Base-by-base conservation (phyloP, 1,140 invertebrate genomes). In the Platorchestia sp. region DNA sequence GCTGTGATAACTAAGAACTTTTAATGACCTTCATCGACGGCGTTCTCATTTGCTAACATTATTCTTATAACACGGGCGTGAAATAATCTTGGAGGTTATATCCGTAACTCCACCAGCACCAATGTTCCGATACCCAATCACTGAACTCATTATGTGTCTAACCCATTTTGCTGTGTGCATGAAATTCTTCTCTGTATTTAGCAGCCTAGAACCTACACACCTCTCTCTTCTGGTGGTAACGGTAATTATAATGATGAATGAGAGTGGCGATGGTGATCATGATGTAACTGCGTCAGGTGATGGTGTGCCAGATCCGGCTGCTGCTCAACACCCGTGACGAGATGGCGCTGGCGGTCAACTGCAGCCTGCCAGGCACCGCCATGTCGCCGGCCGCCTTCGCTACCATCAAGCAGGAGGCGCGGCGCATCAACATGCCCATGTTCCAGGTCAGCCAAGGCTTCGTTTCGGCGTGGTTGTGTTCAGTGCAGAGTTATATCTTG, bases 371-470 rank as follows among this genome's bases (percentile, higher is more conserved):
- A 43, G 96, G 96, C 86, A 95, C 95, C 41, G 96, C 95, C 41
- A 95, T 96, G 47, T 95, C 95, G 10, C 96, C 95, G 3, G 95
- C 95, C 45, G 96, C 95, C 59, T 96, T 96, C 95, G 45, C 95
- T 14, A 95, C 95, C 95, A 96, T 96, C 75, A 93, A 95, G 86
- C 42, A 89, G n/a, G 96, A 96, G 93, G 96, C 96, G 16, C 95
- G 95, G 75, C 95, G 95, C 89, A 96, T 96, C 86, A 96, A 96
- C 22, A 96, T 96, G 96, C 91, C 96, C 41, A 96, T 96, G 95
- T 96, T 95, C 95, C 96, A 96, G 95, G 96, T 96, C 90, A 95
- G 41, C 59, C 59, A 51, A 19, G 47, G 19, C 19, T 51, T 19
- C 47, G 42, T 53, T 42, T 36, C 45, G 90, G 3, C 43, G 19